phyloP scores from a whole-genome alignment of 2,888 invertebrate genomes.

The Cepaea hortensis region DNA sequence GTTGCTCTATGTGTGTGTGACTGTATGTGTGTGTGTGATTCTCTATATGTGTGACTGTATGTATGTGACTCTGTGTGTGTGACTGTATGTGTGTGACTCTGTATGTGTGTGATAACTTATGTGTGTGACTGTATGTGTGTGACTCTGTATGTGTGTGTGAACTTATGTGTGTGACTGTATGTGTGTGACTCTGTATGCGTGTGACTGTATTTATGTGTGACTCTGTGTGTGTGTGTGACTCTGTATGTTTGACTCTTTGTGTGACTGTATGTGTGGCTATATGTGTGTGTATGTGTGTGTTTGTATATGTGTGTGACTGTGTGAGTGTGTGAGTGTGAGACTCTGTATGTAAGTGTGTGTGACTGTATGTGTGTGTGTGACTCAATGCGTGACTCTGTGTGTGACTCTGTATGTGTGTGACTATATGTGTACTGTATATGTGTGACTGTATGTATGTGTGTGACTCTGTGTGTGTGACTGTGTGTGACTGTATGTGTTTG shows the following conservation, averaged over 20 bases:
- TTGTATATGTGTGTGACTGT: neutral
- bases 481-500: neutral
- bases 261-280: neutral
- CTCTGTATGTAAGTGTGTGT: neutral
- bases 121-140: too few relatives aligned
- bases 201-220: too few relatives aligned
- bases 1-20: too few relatives aligned
- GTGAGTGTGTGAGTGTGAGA: neutral
- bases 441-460: neutral
- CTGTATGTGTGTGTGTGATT: too few relatives aligned
- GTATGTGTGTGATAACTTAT: too few relatives aligned
- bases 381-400: neutral
- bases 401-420: neutral
- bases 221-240: too few relatives aligned
- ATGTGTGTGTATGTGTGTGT: neutral
- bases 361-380: neutral
- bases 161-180: too few relatives aligned
- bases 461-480: neutral
- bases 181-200: too few relatives aligned
- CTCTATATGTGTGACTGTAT: too few relatives aligned
- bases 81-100: too few relatives aligned
- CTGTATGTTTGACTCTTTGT: neutral
- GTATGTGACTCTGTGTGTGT: too few relatives aligned
- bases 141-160: too few relatives aligned
- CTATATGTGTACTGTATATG: neutral